phyloP scores from a whole-genome alignment of 2,113 vertebrate genomes.

The Pampusana beccarii region DNA sequence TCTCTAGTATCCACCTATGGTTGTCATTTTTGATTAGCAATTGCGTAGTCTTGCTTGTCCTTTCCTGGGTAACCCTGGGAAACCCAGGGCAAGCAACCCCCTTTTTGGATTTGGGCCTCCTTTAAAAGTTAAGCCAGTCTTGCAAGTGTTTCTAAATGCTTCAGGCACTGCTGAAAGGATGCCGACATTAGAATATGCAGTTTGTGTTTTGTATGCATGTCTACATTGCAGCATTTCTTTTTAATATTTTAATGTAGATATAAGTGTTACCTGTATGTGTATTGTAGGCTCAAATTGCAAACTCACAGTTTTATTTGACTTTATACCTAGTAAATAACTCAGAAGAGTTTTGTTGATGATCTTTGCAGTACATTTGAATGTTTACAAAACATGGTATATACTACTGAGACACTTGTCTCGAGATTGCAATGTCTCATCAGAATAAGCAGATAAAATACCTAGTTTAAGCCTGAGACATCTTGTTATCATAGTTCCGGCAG shows the following conservation, averaged over 20 bases:
- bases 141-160: not conserved
- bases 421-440: not conserved
- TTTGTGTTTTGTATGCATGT: not conserved
- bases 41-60: not conserved
- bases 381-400: not conserved
- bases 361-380: not conserved
- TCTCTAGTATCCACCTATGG: not conserved
- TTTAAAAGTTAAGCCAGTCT: not conserved
- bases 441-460: not conserved
- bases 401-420: not conserved
- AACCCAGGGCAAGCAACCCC: not conserved
- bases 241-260: not conserved
- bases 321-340: not conserved
- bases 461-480: not conserved
- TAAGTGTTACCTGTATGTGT: not conserved
- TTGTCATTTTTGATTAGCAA: not conserved
- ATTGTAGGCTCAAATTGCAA: not conserved
- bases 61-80: not conserved
- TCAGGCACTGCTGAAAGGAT: not conserved
- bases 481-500: not conserved
- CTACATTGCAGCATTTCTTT: rapidly evolving
- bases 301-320: not conserved
- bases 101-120: not conserved
- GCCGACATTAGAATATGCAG: not conserved
- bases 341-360: not conserved